phyloP scores from a whole-genome alignment of 2,888 invertebrate species.

The Trissolcus japonicus region DNA sequence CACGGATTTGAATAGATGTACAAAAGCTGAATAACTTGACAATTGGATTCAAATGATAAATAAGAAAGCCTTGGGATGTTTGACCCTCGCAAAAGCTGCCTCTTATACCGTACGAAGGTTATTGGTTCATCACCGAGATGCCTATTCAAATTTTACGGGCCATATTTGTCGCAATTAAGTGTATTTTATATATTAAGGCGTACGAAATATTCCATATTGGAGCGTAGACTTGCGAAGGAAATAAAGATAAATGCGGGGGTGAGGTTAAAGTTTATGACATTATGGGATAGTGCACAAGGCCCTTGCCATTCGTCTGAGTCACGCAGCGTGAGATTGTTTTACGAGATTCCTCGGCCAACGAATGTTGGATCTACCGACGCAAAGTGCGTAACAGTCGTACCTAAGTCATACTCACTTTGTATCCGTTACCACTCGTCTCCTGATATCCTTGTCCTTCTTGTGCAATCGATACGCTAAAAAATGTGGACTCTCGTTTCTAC shows the following conservation, averaged over 20 bases:
- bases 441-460: conserved; percentile 36
- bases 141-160: conserved; percentile 74
- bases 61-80: conserved; percentile 32
- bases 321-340: conserved; percentile 60
- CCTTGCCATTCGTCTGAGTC: conserved; percentile 66
- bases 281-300: conserved; percentile 47
- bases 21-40: too few species aligned
- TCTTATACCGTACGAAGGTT: conserved; percentile 11
- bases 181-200: conserved; percentile 67
- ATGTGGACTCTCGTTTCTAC: conserved; percentile 29
- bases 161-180: conserved; percentile 74
- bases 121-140: conserved; percentile 65
- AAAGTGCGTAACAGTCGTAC: conserved; percentile 56
- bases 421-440: conserved; percentile 28
- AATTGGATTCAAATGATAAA: background rate
- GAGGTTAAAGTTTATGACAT: conserved; percentile 64
- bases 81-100: conserved; percentile 21
- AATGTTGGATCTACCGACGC: conserved; percentile 54
- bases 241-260: conserved; percentile 61
- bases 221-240: conserved; percentile 48
- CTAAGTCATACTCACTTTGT: conserved; percentile 58
- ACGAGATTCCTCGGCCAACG: conserved; percentile 42
- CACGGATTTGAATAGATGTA: too few species aligned
- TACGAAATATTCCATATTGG: conserved; percentile 70
- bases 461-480: conserved; percentile 51